Percentiles rank a stretch among this genome's conserved stretches.
Conservation (phyloP, 2,113 vertebrate genomes). For the Accipiter cooperii region DNA sequence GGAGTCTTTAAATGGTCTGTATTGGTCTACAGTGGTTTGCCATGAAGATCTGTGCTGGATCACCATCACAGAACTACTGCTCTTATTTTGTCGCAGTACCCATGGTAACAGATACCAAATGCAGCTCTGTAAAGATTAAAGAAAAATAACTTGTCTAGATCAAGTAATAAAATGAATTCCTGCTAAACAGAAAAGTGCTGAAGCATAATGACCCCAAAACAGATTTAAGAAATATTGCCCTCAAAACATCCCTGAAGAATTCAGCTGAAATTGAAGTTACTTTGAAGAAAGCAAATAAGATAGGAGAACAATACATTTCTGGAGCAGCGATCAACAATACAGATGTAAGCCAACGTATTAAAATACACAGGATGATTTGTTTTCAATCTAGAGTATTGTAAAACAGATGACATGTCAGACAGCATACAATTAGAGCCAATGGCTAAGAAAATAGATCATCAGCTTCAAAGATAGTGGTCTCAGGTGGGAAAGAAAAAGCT, state of each 20-base stretch:
- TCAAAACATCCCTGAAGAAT: not conserved
- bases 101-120: not conserved
- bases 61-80: not conserved
- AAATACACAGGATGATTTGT: not conserved
- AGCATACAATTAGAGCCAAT: not conserved
- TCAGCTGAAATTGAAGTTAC: not conserved
- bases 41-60: not conserved
- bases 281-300: slow-evolving; percentile 15
- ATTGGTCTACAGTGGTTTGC: not conserved
- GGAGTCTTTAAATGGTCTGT: not conserved
- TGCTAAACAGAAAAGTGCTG: slow-evolving; percentile 33
- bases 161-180: slow-evolving; percentile 16
- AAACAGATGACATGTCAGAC: not conserved
- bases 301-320: not conserved
- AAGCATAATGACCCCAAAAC: slow-evolving; percentile 23
- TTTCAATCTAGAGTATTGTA: not conserved
- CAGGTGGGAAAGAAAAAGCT: not conserved
- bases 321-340: not conserved
- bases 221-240: slow-evolving; percentile 14
- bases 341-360: not conserved
- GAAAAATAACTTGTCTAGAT: not conserved
- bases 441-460: not conserved
- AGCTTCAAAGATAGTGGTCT: not conserved
- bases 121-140: slow-evolving; percentile 6
- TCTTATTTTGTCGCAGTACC: not conserved